Base-by-base conservation (phyloP, 2,113 vertebrate genomes). In the Galemys pyrenaicus region DNA sequence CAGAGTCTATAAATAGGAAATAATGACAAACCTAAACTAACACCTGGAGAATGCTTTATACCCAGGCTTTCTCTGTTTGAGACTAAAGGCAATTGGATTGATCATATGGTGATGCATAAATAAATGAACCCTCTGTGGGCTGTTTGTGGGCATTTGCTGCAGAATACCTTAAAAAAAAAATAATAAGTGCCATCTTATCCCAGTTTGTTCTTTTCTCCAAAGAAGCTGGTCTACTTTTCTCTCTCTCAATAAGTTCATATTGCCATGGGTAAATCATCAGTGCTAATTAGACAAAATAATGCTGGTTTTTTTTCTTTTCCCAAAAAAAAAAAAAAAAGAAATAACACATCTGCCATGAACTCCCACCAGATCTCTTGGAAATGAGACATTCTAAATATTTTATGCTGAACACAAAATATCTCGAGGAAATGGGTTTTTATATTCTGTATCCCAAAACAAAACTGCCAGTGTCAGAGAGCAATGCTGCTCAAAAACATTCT, bases 331-430 rank as follows among this genome's bases (percentile, higher is more conserved):
- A 95, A 92, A 82, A 80, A 92, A 89, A 97, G 91, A 97, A 97
- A 96, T 90, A 97, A 96, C 64, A 94, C 98, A 98, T 98, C 98
- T 98, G 97, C 98, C 98, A 96, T 97, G 97, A 98, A 97, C 96
- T 98, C 98, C 98, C 98, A 98, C 96, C 97, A 98, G 98, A 98
- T 98, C 97, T 97, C 96, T 98, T 98, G 96, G 97, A 98, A 98
- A 98, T 97, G 96, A 98, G 97, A 96, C 96, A 96, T 98, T 98
- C 98, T 98, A 98, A 98, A 98, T 98, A 98, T 98, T 98, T 98
- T 97, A 98, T 98, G 97, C 89, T 94, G 95, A 98, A 98, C 94
- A 98, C 94, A 98, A 98, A 97, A 97, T 98, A 97, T 98, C 98
- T 98, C 98, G 96, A 98, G 97, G 97, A 98, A 97, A 97, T 97